phyloP scores from a whole-genome alignment of 2,113 vertebrate genomes.

The Spermophilus dauricus region DNA sequence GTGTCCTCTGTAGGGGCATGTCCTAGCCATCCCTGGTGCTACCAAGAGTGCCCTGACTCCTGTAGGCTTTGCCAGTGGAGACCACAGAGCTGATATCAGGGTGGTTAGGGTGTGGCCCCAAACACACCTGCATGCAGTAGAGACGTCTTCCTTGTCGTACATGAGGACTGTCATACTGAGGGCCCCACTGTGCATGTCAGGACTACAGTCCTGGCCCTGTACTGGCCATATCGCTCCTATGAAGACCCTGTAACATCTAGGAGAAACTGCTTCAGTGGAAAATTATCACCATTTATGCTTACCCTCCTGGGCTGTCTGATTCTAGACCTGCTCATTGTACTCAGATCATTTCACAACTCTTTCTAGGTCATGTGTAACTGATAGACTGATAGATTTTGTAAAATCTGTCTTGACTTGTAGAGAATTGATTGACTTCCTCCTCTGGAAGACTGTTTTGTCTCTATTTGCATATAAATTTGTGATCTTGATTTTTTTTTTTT shows the following conservation, averaged over 20 bases:
- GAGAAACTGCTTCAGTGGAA: background rate
- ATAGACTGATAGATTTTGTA: background rate
- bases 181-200: background rate
- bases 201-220: background rate
- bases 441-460: background rate
- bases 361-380: background rate
- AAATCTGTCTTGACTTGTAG: background rate
- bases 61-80: background rate
- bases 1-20: background rate
- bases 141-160: background rate
- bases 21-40: background rate
- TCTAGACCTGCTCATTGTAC: background rate
- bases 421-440: background rate
- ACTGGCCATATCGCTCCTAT: rapidly evolving
- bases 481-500: background rate
- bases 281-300: background rate
- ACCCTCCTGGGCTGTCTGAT: background rate
- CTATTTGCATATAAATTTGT: background rate
- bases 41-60: background rate
- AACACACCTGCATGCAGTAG: background rate
- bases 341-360: background rate
- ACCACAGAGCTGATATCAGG: background rate
- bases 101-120: background rate
- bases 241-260: background rate
- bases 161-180: background rate